Base-by-base conservation (phyloP, 2,888 invertebrate species). In the Polydrusus pterygomalis region DNA sequence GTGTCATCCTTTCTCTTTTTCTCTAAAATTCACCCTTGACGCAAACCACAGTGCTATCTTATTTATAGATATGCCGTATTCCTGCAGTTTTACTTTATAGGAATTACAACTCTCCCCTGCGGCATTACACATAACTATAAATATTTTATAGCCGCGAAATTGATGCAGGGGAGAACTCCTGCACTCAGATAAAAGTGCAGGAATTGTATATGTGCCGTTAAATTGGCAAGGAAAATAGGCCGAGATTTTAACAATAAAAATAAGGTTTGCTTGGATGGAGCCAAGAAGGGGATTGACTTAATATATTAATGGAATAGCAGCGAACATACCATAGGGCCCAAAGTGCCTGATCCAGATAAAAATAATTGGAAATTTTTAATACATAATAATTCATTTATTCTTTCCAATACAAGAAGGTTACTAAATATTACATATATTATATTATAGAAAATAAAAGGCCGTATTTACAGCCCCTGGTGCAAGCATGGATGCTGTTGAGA, bases 221-320 rank as follows among this genome's bases (percentile, higher is more conserved):
- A 76, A 76, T 76, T 76, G 63, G 63, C 76, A 69, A 72, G 71
- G 71, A 76, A 76, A 76, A 76, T 76, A 63, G 68, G 40, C 63
- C 47, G 65, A 67, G 62, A 68, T 68, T 74, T 43, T 38, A 51
- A 54, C 47, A 68, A 74, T 74, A 68, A 68, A 74, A 74, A 15
- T 60, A 45, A 38, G 20, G 38, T 38, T 56, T 56, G 9, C 56
- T 38, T 43, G 43, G 43, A 13, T 43, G 43, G 13, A 43, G 58
- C 7, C 38, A 7, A n/a, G 13, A 18, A 18, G 58, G 58, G 38
- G 25, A 58, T 17, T 20, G 30, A 13, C 10, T 11, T 68, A 68
- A 62, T 68, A 49, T 62, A 68, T 74, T 68, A 74, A 74, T 68
- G 73, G 73, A 68, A 60, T 58, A 47, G 60, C 18, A 49, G 49